Evolutionary conservation across 2,888 invertebrate genomes (phyloP), one percentile per base, ranked within the genome.

Genomic region (Rhingia campestris): DNA sequence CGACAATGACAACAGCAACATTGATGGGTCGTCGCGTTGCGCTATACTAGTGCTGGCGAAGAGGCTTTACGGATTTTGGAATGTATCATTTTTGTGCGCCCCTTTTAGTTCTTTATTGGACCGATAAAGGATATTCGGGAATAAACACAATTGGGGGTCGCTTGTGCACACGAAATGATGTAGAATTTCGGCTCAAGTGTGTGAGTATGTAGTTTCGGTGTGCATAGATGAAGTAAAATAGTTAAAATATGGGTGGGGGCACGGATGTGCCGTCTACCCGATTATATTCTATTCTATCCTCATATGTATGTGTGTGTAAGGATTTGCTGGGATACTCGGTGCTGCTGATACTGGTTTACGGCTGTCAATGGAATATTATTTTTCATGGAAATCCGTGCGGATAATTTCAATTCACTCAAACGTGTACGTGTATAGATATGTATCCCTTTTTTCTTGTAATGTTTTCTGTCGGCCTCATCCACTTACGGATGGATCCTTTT

Each of bases 91-190:
- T 84, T 66, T 53, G 80, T 69, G 74, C 84, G 64, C 70, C 84
- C 80, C 84, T 80, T 80, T 72, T 75, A 80, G 84, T 80, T 75
- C 80, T 80, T 84, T 84, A 84, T 84, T 84, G 84, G 67, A 70
- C 80, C 84, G 84, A 80, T 84, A 84, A 84, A 84, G 80, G 80
- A 84, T 84, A 84, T 84, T 80, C 53, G 74, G 61, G 79, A 75
- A 84, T 80, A 84, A 84, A 84, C 84, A 84, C 84, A 80, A 84
- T 84, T 80, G 80, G 84, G 80, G 84, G 84, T 84, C 84, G 73
- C 45, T 37, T 66, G 58, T 80, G 79, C 80, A 80, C 73, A 70
- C 56, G 49, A 61, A 30, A 69, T 39, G 32, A 74, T 59, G 73
- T 58, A 22, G 22, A 14, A 74, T 80, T 70, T 39, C 14, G 56